phyloP scores from a whole-genome alignment of 2,888 invertebrate species.

The Capitulum mitella region DNA sequence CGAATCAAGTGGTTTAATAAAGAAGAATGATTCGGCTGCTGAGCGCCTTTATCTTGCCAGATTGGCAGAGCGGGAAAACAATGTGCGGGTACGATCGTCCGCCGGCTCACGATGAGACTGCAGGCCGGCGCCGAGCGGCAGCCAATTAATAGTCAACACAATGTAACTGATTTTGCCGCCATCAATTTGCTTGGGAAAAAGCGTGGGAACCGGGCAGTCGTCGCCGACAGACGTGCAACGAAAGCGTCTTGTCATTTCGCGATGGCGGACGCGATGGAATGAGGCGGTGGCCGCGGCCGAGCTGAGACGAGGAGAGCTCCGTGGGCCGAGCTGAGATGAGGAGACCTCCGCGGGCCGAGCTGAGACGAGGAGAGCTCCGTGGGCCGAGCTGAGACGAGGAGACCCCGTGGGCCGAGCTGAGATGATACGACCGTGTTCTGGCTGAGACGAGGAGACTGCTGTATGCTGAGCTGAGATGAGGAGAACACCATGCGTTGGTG shows the following conservation, averaged over 20 bases:
- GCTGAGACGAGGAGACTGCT: too few relatives aligned
- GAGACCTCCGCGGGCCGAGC: too few relatives aligned
- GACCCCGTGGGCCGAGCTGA: too few relatives aligned
- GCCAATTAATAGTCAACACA: constrained; percentile 4
- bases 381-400: too few relatives aligned
- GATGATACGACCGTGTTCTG: too few relatives aligned
- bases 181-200: background rate
- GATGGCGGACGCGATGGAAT: too few relatives aligned
- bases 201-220: constrained; percentile 2
- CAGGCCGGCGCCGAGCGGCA: background rate
- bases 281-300: too few relatives aligned
- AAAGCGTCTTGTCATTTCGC: background rate
- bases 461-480: too few relatives aligned
- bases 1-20: constrained; percentile 24
- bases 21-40: constrained; percentile 17
- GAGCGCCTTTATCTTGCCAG: background rate
- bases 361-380: too few relatives aligned
- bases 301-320: too few relatives aligned
- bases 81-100: background rate
- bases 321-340: too few relatives aligned
- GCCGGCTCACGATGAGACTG: background rate
- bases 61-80: background rate
- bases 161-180: constrained; percentile 13
- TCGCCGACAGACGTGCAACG: background rate
- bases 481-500: too few relatives aligned